Percentiles rank a stretch among this genome's conserved stretches.
These are phyloP conservation scores for Neodiprion fabricii DNA, from an alignment of 1,140 invertebrate genomes.

Conservation along the genomic window DNA sequence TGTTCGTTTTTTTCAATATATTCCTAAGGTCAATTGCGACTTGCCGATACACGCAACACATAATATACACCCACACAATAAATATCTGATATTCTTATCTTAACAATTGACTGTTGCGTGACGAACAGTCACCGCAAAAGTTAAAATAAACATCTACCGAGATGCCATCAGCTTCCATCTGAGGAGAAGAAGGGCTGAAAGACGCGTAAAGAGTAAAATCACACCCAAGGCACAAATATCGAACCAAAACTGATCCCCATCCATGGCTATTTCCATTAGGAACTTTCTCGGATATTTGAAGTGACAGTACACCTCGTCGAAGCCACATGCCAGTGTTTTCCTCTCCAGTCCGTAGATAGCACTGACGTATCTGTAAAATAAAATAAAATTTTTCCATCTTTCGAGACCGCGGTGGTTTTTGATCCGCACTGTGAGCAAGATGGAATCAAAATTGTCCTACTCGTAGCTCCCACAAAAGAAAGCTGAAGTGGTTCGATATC, in stretches of 20 bases:
- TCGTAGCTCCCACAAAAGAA: no score
- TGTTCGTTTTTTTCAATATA: no score
- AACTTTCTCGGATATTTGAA: slow-evolving; percentile 79
- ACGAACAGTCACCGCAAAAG: no score
- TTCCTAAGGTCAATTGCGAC: no score
- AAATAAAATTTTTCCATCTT: slow-evolving; percentile 12
- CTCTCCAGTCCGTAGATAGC: slow-evolving; percentile 84
- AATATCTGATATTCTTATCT: not conserved
- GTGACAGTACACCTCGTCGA: slow-evolving; percentile 71
- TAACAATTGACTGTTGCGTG: no score
- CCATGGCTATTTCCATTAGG: slow-evolving; percentile 80
- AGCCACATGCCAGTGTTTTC: slow-evolving; percentile 67
- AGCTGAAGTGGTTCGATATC: no score
- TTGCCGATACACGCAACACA: no score
- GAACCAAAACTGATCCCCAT: slow-evolving; percentile 81
- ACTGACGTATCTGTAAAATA: slow-evolving; percentile 63
- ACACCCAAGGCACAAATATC: slow-evolving; percentile 77
- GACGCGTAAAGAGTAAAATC: slow-evolving; percentile 75
- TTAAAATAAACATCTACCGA: slow-evolving; percentile 58
- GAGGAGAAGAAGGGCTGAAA: slow-evolving; percentile 80
- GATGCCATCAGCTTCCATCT: slow-evolving; percentile 77
- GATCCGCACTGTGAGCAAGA: no score
- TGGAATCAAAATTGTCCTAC: no score
- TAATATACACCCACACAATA: not conserved
- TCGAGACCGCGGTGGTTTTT: not conserved